phyloP scores from a whole-genome alignment of 2,797 vertebrate species.

The Selene dorsalis region DNA sequence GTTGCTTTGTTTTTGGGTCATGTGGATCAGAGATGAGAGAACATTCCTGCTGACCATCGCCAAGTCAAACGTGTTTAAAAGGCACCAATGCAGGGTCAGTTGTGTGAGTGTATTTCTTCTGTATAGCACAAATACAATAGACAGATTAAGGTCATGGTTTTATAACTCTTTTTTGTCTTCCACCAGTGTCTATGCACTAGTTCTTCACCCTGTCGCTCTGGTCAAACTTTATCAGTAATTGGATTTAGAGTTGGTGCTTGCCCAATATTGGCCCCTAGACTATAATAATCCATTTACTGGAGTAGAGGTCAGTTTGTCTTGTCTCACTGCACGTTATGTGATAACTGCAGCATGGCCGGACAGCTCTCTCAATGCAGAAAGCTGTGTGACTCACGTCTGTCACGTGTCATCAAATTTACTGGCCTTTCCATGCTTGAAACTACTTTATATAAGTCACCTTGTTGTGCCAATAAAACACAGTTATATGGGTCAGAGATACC shows the following conservation, averaged over 20 bases:
- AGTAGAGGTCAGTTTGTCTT: conserved; percentile 15
- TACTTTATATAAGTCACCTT: neutral
- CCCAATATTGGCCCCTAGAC: conserved; percentile 1
- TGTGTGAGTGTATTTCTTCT: conserved; percentile 24
- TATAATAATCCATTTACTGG: conserved; percentile 30
- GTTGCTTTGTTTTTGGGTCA: conserved; percentile 58
- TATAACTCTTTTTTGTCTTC: conserved; percentile 45
- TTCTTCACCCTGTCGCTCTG: neutral
- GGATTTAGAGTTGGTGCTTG: conserved; percentile 1
- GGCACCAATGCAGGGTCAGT: neutral
- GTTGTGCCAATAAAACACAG: neutral
- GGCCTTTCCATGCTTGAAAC: neutral
- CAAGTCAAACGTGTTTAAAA: conserved; percentile 34
- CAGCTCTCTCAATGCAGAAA: neutral
- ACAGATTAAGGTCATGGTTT: conserved; percentile 65
- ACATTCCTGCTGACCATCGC: conserved; percentile 57
- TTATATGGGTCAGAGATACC: neutral
- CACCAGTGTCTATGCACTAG: neutral
- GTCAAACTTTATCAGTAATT: conserved; percentile 17
- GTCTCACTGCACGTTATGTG: neutral
- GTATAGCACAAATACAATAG: conserved; percentile 45
- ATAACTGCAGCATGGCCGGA: conserved; percentile 1
- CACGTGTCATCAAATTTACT: neutral
- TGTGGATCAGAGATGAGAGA: conserved; percentile 48
- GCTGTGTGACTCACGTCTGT: neutral